Evolutionary conservation across 2,113 vertebrate genomes (phyloP).

Genomic region (Donacobius atricapilla): DNA sequence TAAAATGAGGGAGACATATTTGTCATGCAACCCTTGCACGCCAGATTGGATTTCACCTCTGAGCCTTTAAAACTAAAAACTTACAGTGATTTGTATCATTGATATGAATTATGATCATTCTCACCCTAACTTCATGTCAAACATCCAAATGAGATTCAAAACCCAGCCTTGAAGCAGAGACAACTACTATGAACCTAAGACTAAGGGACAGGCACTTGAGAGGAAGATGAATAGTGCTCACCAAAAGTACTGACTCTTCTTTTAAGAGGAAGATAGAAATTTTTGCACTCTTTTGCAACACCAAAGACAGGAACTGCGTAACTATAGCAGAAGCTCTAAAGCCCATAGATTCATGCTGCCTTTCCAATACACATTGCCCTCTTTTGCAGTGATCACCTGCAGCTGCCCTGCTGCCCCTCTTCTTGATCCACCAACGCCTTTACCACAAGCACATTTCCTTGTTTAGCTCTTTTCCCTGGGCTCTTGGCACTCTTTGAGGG

Average conservation of each 20-base stretch:
- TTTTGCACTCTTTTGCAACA: not conserved
- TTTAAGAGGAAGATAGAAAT: not conserved
- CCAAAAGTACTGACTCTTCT: not conserved
- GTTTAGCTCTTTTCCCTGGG: not conserved
- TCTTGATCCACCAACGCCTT: accelerated
- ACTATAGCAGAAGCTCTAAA: not conserved
- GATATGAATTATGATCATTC: not conserved
- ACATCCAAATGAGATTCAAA: not conserved
- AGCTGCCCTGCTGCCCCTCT: not conserved
- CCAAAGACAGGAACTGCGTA: not conserved
- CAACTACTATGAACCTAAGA: not conserved
- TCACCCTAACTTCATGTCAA: not conserved
- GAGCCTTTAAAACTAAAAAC: not conserved
- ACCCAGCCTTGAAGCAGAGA: not conserved
- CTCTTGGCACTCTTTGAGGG: not conserved
- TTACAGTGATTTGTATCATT: not conserved
- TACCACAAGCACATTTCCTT: not conserved
- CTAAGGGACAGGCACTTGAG: not conserved
- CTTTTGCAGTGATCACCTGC: not conserved
- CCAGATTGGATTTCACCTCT: not conserved
- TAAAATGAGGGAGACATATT: not conserved
- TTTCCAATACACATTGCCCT: not conserved
- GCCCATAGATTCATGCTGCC: not conserved
- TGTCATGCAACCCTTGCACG: not conserved
- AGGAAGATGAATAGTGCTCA: not conserved